Conservation (phyloP, 2,113 vertebrate species). For the Bubo bubo region DNA sequence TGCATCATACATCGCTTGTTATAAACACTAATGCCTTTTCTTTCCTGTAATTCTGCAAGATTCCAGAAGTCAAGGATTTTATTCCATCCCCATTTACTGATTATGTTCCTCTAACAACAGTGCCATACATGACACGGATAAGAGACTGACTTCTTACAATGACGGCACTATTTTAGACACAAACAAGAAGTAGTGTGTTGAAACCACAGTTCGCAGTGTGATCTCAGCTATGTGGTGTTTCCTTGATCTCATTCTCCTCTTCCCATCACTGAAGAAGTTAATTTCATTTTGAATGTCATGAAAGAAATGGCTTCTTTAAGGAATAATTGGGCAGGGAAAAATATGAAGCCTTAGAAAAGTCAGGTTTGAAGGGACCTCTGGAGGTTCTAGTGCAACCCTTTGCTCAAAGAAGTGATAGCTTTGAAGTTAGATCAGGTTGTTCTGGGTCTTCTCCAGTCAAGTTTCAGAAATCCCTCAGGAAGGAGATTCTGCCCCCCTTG, state of each 20-base stretch:
- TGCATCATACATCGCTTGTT: neutral
- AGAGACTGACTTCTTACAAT: neutral
- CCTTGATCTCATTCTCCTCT: neutral
- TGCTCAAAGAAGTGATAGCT: neutral
- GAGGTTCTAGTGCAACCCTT: neutral
- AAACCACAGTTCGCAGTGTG: neutral
- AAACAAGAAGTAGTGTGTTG: neutral
- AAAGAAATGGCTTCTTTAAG: neutral
- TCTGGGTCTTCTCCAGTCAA: neutral
- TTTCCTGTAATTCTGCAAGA: neutral
- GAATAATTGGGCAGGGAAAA: neutral
- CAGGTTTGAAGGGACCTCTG: neutral
- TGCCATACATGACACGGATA: rapidly evolving
- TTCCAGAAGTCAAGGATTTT: neutral
- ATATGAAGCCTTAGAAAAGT: neutral
- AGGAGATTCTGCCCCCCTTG: neutral
- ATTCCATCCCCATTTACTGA: neutral
- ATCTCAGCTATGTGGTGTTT: neutral
- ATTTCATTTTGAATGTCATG: neutral
- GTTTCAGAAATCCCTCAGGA: neutral
- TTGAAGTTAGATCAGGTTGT: neutral
- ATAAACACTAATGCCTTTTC: neutral
- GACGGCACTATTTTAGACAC: neutral
- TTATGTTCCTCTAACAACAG: neutral
- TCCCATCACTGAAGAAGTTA: neutral